phyloP scores from a whole-genome alignment of 2,113 vertebrate genomes.

The Mixornis gularis region DNA sequence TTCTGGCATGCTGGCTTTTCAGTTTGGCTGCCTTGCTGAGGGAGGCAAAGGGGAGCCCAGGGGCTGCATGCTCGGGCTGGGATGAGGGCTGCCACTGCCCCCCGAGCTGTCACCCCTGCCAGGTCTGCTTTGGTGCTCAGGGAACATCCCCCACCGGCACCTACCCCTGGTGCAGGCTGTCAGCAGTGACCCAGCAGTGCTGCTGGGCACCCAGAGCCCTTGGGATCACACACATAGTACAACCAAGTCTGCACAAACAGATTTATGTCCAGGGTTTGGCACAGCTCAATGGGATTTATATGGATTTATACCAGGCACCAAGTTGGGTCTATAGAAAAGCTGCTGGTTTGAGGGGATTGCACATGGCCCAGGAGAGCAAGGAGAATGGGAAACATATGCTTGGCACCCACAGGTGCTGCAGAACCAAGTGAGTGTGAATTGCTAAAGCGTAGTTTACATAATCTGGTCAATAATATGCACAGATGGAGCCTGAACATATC shows the following conservation, averaged over 20 bases:
- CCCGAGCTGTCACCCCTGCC: not conserved
- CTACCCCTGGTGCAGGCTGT: not conserved
- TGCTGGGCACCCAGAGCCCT: not conserved
- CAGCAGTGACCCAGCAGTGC: not conserved
- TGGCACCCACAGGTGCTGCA: conserved; percentile 47
- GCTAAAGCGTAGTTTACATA: conserved; percentile 44
- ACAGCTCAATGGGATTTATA: not conserved
- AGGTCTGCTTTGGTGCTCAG: rapidly evolving
- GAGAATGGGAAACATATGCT: conserved; percentile 56
- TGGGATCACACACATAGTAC: not conserved
- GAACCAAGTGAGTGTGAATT: conserved; percentile 44
- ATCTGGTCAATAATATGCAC: conserved; percentile 46
- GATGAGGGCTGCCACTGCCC: not conserved
- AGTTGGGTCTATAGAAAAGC: not conserved
- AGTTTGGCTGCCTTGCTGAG: not conserved
- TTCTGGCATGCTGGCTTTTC: not conserved
- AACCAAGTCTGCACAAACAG: not conserved
- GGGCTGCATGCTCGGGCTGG: rapidly evolving
- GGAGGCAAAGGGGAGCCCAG: rapidly evolving
- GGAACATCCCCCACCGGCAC: rapidly evolving
- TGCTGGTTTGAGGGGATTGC: conserved; percentile 1
- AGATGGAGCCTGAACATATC: conserved; percentile 39
- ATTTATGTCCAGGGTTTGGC: not conserved
- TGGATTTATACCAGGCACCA: not conserved
- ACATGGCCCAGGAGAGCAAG: conserved; percentile 33